Evolutionary conservation across 2,113 vertebrate genomes (phyloP).

Genomic region (Jacana jacana): DNA sequence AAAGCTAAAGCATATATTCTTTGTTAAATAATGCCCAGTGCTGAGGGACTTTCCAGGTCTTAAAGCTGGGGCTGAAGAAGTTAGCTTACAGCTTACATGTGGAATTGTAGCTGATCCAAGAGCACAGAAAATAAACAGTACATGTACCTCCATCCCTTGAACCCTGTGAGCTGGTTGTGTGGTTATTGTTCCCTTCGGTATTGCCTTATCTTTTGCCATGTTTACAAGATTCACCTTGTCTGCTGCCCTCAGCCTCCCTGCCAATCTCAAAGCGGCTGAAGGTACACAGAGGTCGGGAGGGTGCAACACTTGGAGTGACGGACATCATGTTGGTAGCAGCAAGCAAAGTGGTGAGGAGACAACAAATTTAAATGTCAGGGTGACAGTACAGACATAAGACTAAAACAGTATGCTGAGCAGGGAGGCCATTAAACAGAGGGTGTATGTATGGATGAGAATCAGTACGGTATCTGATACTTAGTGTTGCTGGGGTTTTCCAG

Average conservation of each 20-base stretch:
- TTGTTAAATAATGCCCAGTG: constrained; percentile 34
- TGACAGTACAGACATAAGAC: not conserved
- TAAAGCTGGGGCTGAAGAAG: not conserved
- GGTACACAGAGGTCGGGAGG: not conserved
- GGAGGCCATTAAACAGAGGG: not conserved
- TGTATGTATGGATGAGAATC: not conserved
- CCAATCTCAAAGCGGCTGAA: not conserved
- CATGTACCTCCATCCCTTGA: constrained; percentile 11
- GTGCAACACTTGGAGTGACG: not conserved
- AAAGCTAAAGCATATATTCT: constrained; percentile 60
- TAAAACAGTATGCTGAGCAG: not conserved
- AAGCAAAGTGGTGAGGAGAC: not conserved
- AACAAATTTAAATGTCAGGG: not conserved
- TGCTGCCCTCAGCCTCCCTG: constrained; percentile 20
- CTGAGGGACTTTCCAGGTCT: constrained; percentile 62
- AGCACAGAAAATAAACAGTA: constrained; percentile 45
- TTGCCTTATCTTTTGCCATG: constrained; percentile 39
- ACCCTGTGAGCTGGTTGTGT: constrained; percentile 26
- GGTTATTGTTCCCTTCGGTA: not conserved
- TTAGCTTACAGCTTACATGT: constrained; percentile 52
- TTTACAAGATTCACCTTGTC: constrained; percentile 50
- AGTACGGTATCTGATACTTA: not conserved
- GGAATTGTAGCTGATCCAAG: constrained; percentile 49
- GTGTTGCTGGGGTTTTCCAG: not conserved
- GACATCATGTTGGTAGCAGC: not conserved